phyloP scores from a whole-genome alignment of 2,888 invertebrate genomes.

The Linyphia triangularis region DNA sequence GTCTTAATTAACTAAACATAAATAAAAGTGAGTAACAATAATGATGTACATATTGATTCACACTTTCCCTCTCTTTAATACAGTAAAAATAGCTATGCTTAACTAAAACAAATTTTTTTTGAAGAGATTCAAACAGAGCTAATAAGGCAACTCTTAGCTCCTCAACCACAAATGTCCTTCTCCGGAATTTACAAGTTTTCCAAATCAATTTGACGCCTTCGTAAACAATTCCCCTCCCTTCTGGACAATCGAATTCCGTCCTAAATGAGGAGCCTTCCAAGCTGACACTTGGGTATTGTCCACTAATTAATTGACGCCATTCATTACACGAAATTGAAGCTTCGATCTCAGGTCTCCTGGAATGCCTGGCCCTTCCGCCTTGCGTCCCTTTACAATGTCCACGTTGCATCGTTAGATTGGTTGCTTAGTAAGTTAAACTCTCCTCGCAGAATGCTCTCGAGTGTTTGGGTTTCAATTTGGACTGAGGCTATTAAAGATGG shows the following conservation, averaged over 20 bases:
- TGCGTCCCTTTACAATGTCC: not conserved
- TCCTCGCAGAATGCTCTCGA: not conserved
- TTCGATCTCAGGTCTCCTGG: slow-evolving; percentile 9
- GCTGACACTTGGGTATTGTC: slow-evolving; percentile 49
- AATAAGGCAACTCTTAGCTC: no score
- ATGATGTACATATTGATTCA: no score
- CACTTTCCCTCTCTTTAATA: no score
- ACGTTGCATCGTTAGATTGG: not conserved
- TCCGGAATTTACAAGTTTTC: slow-evolving; percentile 21
- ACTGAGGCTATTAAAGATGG: not conserved
- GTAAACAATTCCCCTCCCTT: slow-evolving; percentile 43
- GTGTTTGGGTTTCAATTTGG: slow-evolving; percentile 1
- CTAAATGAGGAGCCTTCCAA: slow-evolving; percentile 49
- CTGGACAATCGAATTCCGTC: slow-evolving; percentile 72
- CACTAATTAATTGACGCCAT: slow-evolving; percentile 71
- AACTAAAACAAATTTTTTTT: no score
- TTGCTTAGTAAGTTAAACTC: not conserved
- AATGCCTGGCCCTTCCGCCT: slow-evolving; percentile 28
- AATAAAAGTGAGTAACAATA: no score
- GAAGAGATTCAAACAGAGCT: no score
- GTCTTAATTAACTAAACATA: no score
- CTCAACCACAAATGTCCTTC: not conserved
- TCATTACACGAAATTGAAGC: slow-evolving; percentile 46
- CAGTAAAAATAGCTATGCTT: no score
- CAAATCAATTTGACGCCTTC: slow-evolving; percentile 25